Percentiles rank a stretch among this genome's conserved stretches.
phyloP scores from a whole-genome alignment of 2,113 vertebrate genomes.

The Osmerus mordax region DNA sequence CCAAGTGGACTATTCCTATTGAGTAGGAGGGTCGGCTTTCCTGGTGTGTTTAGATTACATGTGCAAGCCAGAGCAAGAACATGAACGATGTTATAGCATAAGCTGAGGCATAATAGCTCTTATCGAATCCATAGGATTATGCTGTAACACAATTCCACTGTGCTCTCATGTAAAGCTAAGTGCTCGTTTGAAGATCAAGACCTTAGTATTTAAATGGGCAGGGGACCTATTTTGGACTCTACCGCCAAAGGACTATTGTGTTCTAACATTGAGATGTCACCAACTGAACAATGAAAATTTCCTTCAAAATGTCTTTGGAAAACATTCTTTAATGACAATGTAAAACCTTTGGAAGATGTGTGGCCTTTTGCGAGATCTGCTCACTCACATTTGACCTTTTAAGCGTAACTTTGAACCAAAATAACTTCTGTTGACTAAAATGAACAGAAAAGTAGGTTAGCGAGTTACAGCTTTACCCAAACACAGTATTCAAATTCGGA shows the following conservation, averaged over 20 bases:
- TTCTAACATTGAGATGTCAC: conserved; percentile 11
- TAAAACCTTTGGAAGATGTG: conserved; percentile 16
- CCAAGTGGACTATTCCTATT: conserved; percentile 5
- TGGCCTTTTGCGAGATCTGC: background rate
- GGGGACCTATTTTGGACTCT: conserved; percentile 11
- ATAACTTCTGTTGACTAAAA: background rate
- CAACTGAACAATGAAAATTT: background rate
- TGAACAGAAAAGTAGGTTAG: conserved; percentile 1
- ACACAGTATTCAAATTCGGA: background rate
- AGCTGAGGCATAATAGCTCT: background rate
- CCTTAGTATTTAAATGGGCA: background rate
- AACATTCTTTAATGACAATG: background rate
- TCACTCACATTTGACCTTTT: conserved; percentile 28
- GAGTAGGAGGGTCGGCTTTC: background rate
- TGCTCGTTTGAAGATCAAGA: background rate
- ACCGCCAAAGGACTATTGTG: background rate
- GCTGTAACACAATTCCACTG: conserved; percentile 19
- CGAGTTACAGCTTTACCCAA: conserved; percentile 2
- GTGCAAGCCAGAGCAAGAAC: conserved; percentile 7
- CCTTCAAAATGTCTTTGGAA: conserved; percentile 5
- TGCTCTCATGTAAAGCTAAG: background rate
- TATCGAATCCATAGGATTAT: background rate
- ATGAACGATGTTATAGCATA: conserved; percentile 1
- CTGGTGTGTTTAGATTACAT: conserved; percentile 32
- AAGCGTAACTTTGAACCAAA: background rate